Evolutionary conservation across 2,888 invertebrate species (phyloP), one percentile per base, ranked within the genome.

Genomic region (Parthenolecanium corni): DNA sequence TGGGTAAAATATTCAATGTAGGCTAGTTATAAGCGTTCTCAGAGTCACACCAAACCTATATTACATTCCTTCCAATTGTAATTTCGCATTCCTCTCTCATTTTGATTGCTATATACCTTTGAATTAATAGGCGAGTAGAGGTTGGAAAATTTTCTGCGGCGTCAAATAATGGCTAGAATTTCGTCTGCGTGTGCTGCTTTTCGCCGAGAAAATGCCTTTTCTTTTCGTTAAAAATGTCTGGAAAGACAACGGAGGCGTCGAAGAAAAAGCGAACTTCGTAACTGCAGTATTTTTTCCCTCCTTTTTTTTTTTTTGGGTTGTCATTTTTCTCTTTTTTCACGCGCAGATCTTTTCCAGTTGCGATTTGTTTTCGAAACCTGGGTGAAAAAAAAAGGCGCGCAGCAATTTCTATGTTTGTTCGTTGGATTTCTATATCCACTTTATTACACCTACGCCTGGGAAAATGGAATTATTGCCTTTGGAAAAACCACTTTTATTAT

Each of bases 371-470:
- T 31, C 31, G 31, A 31, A 31, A 31, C 31, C 31, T 31, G 31
- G 5, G 5, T 31, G 31, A 31, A 31, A 31, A 31, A 31, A 31
- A 31, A 31, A 31, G 9, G 9, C 31, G 31, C 31, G 9, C 9
- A 6, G 31, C 9, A 31, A 9, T 31, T n/a, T 31, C 31, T 31
- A 31, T 31, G 9, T 31, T 31, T 9, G 31, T 31, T 31, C 31
- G 31, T 31, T 31, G 31, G 31, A 31, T 31, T 31, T 31, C 31
- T 31, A 31, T 31, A 31, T 31, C 61, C 36, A 49, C 61, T 61
- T 61, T 61, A 61, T 61, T 61, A 61, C 61, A 61, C 61, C 61
- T 61, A 61, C 61, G 61, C 51, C 61, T 61, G 36, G 36, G 36
- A 61, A 20, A 57, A 57, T 47, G 61, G 51, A 61, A 61, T 61